phyloP scores from a whole-genome alignment of 2,888 invertebrate species.

The Alsophila aescularia region DNA sequence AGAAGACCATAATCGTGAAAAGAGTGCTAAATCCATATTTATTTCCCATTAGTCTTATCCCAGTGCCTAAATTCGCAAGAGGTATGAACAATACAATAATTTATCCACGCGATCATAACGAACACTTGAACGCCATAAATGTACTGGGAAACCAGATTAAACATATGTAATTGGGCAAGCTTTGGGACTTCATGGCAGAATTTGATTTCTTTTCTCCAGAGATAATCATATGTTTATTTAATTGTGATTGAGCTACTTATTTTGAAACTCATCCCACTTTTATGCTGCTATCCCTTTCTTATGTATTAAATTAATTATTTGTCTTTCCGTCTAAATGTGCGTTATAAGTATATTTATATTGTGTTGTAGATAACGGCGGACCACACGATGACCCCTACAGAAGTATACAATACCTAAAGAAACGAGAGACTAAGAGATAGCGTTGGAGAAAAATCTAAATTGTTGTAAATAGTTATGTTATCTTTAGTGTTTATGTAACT shows the following conservation, averaged over 20 bases:
- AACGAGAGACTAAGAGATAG: constrained; percentile 54
- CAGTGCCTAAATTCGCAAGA: constrained; percentile 64
- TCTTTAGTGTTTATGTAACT: constrained; percentile 6
- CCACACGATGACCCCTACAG: constrained; percentile 46
- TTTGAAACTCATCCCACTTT: no score
- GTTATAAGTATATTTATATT: neutral
- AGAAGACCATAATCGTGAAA: constrained; percentile 65
- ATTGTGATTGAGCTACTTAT: no score
- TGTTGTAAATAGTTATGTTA: neutral
- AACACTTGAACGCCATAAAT: no score
- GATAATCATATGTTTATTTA: no score
- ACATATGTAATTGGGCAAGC: no score
- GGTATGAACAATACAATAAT: no score
- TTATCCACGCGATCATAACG: no score
- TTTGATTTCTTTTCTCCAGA: no score
- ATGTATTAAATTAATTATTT: neutral
- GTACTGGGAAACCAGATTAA: no score
- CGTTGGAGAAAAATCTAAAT: neutral
- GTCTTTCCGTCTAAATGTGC: neutral
- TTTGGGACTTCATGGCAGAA: no score
- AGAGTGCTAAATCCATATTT: constrained; percentile 65
- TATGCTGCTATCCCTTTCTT: neutral
- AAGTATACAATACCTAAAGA: constrained; percentile 47
- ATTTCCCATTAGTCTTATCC: constrained; percentile 75
- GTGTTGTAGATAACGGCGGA: constrained; percentile 53